Conservation (phyloP, 2,113 vertebrate genomes). For the Sigmodon hispidus region DNA sequence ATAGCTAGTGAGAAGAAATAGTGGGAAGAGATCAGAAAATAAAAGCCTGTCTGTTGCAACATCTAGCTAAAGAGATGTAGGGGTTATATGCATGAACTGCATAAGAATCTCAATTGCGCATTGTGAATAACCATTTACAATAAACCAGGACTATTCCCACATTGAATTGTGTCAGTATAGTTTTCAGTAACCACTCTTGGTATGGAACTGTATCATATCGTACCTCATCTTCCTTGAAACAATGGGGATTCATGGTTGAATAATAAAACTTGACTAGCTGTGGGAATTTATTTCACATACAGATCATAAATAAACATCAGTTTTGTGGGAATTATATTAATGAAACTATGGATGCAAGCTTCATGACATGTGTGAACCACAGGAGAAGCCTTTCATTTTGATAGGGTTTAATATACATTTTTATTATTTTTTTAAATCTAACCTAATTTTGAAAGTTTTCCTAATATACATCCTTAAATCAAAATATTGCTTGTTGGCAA, state of each 20-base stretch:
- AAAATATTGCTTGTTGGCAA: not conserved
- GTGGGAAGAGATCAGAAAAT: not conserved
- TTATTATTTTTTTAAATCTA: slow-evolving; percentile 61
- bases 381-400: not conserved
- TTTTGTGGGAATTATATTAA: not conserved
- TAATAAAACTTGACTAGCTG: slow-evolving; percentile 41
- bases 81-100: too few species aligned
- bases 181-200: not conserved
- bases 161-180: slow-evolving; percentile 32
- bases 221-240: slow-evolving; percentile 29
- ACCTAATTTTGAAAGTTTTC: slow-evolving; percentile 50
- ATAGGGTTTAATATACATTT: not conserved
- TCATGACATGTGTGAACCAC: not conserved
- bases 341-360: not conserved
- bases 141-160: not conserved
- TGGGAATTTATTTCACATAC: not conserved
- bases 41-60: not conserved
- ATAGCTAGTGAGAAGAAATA: not conserved
- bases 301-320: not conserved
- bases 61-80: slow-evolving; percentile 3
- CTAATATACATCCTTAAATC: slow-evolving; percentile 54
- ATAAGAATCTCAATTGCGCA: too few species aligned
- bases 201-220: not conserved
- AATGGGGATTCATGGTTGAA: slow-evolving; percentile 51
- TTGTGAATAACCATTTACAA: not conserved